Percentiles rank a stretch among this genome's conserved stretches.
phyloP scores from a whole-genome alignment of 2,113 vertebrate genomes.

The Pristiophorus japonicus region DNA sequence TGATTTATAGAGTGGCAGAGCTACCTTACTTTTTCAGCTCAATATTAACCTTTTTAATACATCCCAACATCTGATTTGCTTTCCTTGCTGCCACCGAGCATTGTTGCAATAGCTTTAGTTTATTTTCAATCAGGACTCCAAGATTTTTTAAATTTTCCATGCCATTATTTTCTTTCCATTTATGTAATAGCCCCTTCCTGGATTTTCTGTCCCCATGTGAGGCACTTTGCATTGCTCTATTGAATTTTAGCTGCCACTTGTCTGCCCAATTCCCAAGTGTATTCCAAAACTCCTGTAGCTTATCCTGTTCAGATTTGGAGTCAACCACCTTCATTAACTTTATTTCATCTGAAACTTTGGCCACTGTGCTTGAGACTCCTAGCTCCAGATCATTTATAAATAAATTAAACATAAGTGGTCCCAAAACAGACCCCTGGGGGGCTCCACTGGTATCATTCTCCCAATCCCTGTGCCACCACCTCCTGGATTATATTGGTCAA shows the following conservation, averaged over 20 bases:
- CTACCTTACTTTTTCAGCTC: background rate
- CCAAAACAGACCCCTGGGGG: background rate
- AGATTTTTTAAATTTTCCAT: background rate
- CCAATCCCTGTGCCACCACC: background rate
- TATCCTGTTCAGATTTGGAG: background rate
- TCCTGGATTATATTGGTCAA: background rate
- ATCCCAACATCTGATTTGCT: background rate
- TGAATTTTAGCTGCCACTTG: background rate
- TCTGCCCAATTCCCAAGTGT: background rate
- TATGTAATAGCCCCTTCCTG: background rate
- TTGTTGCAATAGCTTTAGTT: background rate
- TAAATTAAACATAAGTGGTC: background rate
- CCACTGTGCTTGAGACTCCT: background rate
- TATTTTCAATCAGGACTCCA: background rate
- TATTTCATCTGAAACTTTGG: background rate
- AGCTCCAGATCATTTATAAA: background rate
- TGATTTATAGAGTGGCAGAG: background rate
- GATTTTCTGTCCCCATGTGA: background rate
- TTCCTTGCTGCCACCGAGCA: background rate
- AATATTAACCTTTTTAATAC: slow-evolving; percentile 2
- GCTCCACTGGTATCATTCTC: background rate
- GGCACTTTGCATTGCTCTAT: background rate
- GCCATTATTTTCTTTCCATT: background rate
- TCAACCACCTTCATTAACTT: background rate
- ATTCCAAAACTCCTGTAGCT: background rate